Base-by-base conservation (phyloP, 2,113 vertebrate genomes). In the Lagopus leucura region DNA sequence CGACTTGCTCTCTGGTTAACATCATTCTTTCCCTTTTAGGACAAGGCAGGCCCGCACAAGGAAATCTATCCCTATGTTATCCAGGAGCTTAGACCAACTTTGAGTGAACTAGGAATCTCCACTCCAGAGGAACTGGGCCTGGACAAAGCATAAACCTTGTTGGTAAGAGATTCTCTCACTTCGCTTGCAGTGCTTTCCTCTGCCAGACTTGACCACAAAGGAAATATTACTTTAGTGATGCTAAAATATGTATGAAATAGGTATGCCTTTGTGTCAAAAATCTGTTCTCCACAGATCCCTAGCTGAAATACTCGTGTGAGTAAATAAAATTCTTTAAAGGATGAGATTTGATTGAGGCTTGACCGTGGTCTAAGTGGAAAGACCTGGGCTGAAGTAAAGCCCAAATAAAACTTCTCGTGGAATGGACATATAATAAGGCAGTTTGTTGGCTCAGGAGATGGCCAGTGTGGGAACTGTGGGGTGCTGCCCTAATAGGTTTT, bases 41-140 rank as follows among this genome's bases (percentile, higher is more conserved):
- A 99, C 93, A 99, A 99, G 97, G 98, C 99, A 71, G 99, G 99
- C 58, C 98, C 98, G 94, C 98, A 99, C 97, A 99, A 99, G 98
- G 99, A 99, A 28, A 99, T 99, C 96, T 99, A 99, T 73, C 99
- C 99, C 20, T 99, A 99, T 54, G 96, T 99, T 90, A 98, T 99
- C 95, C 99, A 99, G 92, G 99, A 99, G 95, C 98, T 99, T 94
- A 97, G 97, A 93, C 99, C 99, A 91, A 99, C 99, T 88, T 98
- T 99, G 91, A 93, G 98, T 95, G 99, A 99, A 97, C 97, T 99
- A 72, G 99, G 99, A 92, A 99, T 99, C 96, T 99, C 99, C 74
- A 99, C 99, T 95, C 99, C 99, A 93, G 99, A 99, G 92, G 98
- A 99, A 79, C 97, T 99, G 67, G 99, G 99, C 84, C 98, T 99